Evolutionary conservation across 1,140 invertebrate species (phyloP), one percentile per base, ranked within the genome.

Genomic region (Teleopsis dalmanni): DNA sequence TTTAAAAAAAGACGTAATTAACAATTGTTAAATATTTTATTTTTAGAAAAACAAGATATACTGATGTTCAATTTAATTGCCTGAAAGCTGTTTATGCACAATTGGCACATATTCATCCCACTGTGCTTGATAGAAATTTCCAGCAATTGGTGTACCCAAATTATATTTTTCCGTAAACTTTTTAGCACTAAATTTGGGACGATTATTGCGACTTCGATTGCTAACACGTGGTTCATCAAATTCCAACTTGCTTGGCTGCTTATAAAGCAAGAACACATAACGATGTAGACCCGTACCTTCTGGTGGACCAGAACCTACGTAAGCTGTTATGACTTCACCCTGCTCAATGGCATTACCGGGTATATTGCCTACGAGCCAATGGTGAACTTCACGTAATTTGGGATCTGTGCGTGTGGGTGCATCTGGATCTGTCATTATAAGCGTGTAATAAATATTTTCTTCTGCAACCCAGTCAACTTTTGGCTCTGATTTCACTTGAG

Each of bases 281-380:
- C 93, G 81, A 75, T 96, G 93, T 14, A 94, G 77, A 53, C 84
- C 86, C 14, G 85, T 89, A 45, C 78, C 84, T 58, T 85, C 67
- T 2, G 90, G 90, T 1, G 91, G 91, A 9, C 88, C 91, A 19
- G 90, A 78, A 22, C 91, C 91, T 51, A 94, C 74, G 69, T 94
- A 95, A 1, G 80, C 83, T 7, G 81, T 82, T 0, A 95, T 68
- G 0, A 77, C 76, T 38, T 88, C 82, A 7, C 92, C 93, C 27
- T 80, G 73, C 0, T 61, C 58, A 1, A 96, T 66, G 37, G 88
- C 75, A 49, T 72, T 74, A 16, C 86, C 91, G 4, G 88, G 88
- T 60, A 97, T 91, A 62, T 97, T 97, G 6, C 78, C 87, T 1
- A 96, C 85, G 3, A 95, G 69, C 91, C 92, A 96, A 69, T 95